These are phyloP conservation scores for Neoitamus cyanurus DNA, from an alignment of 2,888 invertebrate species.

Conservation along the genomic window DNA sequence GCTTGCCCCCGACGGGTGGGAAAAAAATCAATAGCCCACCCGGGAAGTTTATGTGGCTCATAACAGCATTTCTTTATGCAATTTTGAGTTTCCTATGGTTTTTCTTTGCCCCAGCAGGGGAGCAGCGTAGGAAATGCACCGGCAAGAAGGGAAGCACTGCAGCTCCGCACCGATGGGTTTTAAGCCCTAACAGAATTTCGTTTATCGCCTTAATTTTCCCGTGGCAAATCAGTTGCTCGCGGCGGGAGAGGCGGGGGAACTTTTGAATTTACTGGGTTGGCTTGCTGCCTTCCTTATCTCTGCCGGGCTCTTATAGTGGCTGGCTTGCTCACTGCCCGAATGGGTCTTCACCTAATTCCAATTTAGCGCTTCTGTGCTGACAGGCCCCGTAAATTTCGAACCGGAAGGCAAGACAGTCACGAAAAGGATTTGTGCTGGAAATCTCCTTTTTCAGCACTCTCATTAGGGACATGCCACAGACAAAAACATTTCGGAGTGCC, in stretches of 20 bases:
- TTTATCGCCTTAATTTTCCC: not conserved
- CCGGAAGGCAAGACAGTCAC: not conserved
- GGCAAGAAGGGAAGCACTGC: not conserved
- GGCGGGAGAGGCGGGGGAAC: not conserved
- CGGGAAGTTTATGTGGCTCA: not conserved
- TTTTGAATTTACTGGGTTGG: not conserved
- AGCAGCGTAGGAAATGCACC: no score
- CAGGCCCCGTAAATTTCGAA: not conserved
- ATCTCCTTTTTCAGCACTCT: not conserved
- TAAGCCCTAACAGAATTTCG: not conserved
- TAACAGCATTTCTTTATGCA: not conserved
- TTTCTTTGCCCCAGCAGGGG: not conserved
- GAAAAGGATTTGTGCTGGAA: not conserved
- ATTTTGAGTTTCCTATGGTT: not conserved
- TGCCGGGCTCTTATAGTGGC: not conserved
- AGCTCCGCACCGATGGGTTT: not conserved
- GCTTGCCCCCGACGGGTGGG: not conserved
- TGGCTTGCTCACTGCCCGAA: not conserved
- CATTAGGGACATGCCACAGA: not conserved
- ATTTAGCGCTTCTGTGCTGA: not conserved
- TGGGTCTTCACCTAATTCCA: not conserved
- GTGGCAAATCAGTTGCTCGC: not conserved
- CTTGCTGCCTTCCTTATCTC: not conserved
- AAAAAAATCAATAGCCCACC: not conserved
- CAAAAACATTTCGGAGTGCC: not conserved